Evolutionary conservation across 2,888 invertebrate species (phyloP).

Genomic region (Cryptus armator): DNA sequence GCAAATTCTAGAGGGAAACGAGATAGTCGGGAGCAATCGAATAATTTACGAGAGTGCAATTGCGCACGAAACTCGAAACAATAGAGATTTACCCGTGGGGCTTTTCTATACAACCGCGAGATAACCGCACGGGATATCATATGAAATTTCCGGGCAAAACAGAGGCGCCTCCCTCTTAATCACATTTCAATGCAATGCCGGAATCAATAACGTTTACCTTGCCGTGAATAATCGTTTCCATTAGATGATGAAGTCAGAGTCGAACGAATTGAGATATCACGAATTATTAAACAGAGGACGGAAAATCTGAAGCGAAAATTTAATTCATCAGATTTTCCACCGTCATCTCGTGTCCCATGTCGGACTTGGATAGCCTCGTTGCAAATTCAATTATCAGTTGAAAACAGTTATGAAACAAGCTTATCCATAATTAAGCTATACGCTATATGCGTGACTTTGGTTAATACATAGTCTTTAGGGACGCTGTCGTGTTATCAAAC

Average conservation of each 20-base stretch:
- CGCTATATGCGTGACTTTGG: background rate
- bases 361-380: constrained; percentile 36
- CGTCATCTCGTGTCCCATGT: background rate
- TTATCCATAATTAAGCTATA: constrained; percentile 1
- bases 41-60: constrained; percentile 59
- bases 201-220: background rate
- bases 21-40: constrained; percentile 39
- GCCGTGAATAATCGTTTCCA: constrained; percentile 3
- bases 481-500: constrained; percentile 7
- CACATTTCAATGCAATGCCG: background rate
- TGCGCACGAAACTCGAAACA: constrained; percentile 42
- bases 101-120: constrained; percentile 11
- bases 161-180: background rate
- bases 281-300: background rate
- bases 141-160: constrained; percentile 2
- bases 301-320: background rate
- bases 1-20: constrained; percentile 28
- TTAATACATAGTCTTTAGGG: constrained; percentile 42
- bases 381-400: constrained; percentile 66
- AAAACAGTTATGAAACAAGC: constrained; percentile 59
- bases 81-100: constrained; percentile 42
- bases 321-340: background rate
- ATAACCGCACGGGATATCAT: constrained; percentile 11
- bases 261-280: background rate
- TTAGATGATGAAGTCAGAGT: constrained; percentile 4